Base-by-base conservation (phyloP, 2,113 vertebrate species). In the Triplophysa siluroides region DNA sequence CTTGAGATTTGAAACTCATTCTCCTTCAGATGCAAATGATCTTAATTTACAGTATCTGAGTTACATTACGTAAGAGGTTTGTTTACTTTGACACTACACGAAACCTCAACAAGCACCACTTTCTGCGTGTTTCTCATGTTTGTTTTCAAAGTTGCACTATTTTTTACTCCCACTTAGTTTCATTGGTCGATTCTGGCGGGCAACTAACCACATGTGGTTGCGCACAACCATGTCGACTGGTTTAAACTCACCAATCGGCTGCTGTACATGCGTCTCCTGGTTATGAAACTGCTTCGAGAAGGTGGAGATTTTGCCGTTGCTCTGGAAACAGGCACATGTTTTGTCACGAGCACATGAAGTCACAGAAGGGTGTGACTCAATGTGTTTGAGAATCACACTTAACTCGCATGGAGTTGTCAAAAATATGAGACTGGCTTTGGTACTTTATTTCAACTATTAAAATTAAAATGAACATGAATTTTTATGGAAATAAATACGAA, bases 211-310 rank as follows among this genome's bases (percentile, higher is more conserved):
- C 66, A 24, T 68, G 65, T 66, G 81, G 56, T 78, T 54, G 66
- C 6, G 8, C 74, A 69, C 62, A 63, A 60, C 47, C n/a, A 38
- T 47, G 33, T 84, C 78, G 85, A 45, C 14, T 41, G 14, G 90
- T 92, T 93, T 81, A 91, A 95, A 96, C 97, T 96, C 89, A 99
- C 97, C 97, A 85, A 83, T 85, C 18, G 89, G 84, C 78, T 91
- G 93, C 81, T 87, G 85, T 18, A 85, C 79, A 64, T 86, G 84
- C 0, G 94, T 92, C 61, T 96, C 95, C 72, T 81, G 77, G 61
- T 93, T 92, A 83, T 87, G 87, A 21, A 79, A 77, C 81, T 89
- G 85, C 54, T 87, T 90, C 33, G 91, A 58, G 0, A 38, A 66
- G 18, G 85, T 76, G 16, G 88, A 85, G 74, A 86, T 89, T 88